A percentile compares a stretch with the other conserved stretches of the same genome.
Evolutionary conservation across 2,113 vertebrate species (phyloP).

Genomic region (Ptilorrhoa leucosticta): DNA sequence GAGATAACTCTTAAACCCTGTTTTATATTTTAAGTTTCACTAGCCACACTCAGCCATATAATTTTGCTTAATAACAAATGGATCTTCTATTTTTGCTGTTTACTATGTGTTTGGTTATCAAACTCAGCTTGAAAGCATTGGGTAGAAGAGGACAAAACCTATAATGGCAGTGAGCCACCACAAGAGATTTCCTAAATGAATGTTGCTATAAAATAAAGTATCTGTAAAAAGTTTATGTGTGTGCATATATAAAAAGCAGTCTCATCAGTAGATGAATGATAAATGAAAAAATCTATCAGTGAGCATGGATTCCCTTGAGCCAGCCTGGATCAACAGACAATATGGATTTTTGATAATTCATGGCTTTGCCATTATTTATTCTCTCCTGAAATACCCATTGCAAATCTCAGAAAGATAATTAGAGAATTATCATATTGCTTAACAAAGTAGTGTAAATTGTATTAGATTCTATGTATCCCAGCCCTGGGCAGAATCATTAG

Average conservation of each 20-base stretch:
- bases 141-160: conserved; percentile 47
- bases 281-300: conserved; percentile 66
- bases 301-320: conserved; percentile 62
- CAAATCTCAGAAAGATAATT: conserved; percentile 72
- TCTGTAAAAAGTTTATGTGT: not conserved
- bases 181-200: conserved; percentile 62
- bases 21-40: conserved; percentile 68
- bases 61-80: conserved; percentile 66
- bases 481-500: conserved; percentile 61
- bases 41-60: conserved; percentile 55
- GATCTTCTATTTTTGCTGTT: conserved; percentile 64
- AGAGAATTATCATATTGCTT: conserved; percentile 75
- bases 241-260: conserved; percentile 51
- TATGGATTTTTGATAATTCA: conserved; percentile 74
- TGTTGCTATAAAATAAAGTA: conserved; percentile 47
- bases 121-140: conserved; percentile 44
- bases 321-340: conserved; percentile 59
- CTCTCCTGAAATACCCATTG: conserved; percentile 59
- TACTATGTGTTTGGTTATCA: conserved; percentile 59
- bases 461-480: conserved; percentile 40
- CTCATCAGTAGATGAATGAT: conserved; percentile 63
- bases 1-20: conserved; percentile 65
- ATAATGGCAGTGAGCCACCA: conserved; percentile 22
- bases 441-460: conserved; percentile 70
- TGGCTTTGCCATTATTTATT: conserved; percentile 63